Conservation (phyloP, 2,888 invertebrate genomes). For the Sinohyriopsis cumingii region DNA sequence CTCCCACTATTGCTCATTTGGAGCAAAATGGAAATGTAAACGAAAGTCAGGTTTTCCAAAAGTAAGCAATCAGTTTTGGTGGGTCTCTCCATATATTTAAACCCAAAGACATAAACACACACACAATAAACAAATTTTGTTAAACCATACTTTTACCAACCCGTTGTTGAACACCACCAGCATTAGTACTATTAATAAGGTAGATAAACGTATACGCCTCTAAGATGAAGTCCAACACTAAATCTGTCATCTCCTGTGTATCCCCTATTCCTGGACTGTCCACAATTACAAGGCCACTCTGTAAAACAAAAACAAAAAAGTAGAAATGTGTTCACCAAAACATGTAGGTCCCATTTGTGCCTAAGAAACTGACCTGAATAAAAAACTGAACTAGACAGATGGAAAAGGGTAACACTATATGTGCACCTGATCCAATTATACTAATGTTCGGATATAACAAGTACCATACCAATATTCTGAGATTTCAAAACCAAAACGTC, state of each 20-base stretch:
- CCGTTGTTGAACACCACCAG: slow-evolving; percentile 53
- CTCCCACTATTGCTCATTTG: background rate
- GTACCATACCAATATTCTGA: no score
- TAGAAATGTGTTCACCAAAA: background rate
- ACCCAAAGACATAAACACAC: background rate
- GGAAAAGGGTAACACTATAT: background rate
- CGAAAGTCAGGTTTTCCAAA: background rate
- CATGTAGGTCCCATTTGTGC: no score
- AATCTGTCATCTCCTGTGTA: slow-evolving; percentile 43
- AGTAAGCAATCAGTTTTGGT: background rate
- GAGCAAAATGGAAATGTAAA: background rate
- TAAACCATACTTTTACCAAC: slow-evolving; percentile 20
- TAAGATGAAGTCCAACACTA: slow-evolving; percentile 49
- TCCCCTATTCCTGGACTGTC: slow-evolving; percentile 62
- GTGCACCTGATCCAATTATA: background rate
- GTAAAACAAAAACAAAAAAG: slow-evolving; percentile 18
- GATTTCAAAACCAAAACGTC: no score
- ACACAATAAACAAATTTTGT: background rate
- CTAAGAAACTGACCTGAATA: no score
- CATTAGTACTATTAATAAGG: slow-evolving; percentile 51
- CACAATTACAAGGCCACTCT: slow-evolving; percentile 47
- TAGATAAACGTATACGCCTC: slow-evolving; percentile 56
- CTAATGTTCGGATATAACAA: background rate
- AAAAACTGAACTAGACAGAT: no score
- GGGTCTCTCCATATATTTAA: background rate